Percentiles rank a stretch among this genome's conserved stretches.
Evolutionary conservation across 2,113 vertebrate species (phyloP).

Genomic region (Coptodon bakossiorum): DNA sequence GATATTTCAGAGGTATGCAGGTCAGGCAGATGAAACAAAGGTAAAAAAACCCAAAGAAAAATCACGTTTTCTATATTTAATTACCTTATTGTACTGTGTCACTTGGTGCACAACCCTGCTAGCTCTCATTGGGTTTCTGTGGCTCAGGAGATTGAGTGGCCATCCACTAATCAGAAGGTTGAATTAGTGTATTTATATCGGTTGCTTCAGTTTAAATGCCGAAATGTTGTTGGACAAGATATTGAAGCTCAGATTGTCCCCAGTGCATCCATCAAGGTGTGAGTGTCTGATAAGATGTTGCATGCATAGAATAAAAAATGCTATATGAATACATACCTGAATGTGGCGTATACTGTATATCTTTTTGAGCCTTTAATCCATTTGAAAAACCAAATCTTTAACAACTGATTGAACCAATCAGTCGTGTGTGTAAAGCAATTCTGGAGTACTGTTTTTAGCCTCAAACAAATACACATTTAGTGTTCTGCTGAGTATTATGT

Average conservation of each 20-base stretch:
- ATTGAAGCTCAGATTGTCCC: not conserved
- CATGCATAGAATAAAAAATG: not conserved
- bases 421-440: not conserved
- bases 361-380: not conserved
- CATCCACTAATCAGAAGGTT: not conserved
- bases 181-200: not conserved
- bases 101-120: not conserved
- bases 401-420: not conserved
- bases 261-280: not conserved
- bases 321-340: not conserved
- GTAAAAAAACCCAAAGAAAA: not conserved
- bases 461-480: not conserved
- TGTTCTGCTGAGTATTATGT: not conserved
- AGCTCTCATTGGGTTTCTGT: not conserved
- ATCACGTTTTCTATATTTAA: not conserved
- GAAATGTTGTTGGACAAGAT: not conserved
- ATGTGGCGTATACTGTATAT: not conserved
- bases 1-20: not conserved
- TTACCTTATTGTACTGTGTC: not conserved
- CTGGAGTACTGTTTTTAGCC: not conserved
- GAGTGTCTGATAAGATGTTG: not conserved
- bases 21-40: not conserved
- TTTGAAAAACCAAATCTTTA: not conserved
- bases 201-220: not conserved
- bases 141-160: not conserved